Evolutionary conservation across 1,140 invertebrate genomes (phyloP).

Genomic region (silkworm (Bombyx mori)): DNA sequence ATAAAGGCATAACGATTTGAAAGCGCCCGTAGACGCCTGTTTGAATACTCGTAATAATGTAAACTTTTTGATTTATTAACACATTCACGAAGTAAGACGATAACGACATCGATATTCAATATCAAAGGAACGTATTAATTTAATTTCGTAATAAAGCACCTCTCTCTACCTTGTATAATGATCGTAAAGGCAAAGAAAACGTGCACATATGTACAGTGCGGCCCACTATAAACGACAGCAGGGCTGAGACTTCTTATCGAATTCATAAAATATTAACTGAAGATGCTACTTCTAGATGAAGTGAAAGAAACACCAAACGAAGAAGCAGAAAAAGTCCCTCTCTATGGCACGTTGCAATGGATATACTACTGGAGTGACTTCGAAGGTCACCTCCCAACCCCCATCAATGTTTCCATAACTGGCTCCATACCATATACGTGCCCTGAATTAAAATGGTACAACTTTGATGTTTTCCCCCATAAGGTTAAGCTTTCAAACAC

Average conservation of each 20-base stretch:
- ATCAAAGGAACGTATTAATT: too few species aligned
- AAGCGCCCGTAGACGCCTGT: too few species aligned
- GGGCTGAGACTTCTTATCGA: not conserved
- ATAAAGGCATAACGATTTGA: too few species aligned
- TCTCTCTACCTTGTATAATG: too few species aligned
- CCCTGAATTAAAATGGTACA: slow-evolving; percentile 68
- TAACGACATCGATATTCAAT: too few species aligned
- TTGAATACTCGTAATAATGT: too few species aligned
- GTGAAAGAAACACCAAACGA: slow-evolving; percentile 16
- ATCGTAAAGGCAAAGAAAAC: too few species aligned
- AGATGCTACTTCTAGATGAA: slow-evolving; percentile 18
- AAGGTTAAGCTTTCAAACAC: slow-evolving; percentile 75
- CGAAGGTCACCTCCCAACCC: slow-evolving; percentile 58
- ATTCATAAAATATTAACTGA: not conserved
- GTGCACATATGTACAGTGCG: too few species aligned
- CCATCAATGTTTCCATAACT: slow-evolving; percentile 72
- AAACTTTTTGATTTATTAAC: too few species aligned
- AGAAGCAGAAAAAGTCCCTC: slow-evolving; percentile 32
- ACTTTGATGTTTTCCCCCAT: slow-evolving; percentile 70
- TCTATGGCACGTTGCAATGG: slow-evolving; percentile 41
- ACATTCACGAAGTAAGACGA: too few species aligned
- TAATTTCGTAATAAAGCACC: too few species aligned
- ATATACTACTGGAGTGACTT: slow-evolving; percentile 38
- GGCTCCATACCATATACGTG: slow-evolving; percentile 54
- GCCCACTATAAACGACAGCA: too few species aligned